Conservation (phyloP, 2,113 vertebrate species). For the Promerops cafer region DNA sequence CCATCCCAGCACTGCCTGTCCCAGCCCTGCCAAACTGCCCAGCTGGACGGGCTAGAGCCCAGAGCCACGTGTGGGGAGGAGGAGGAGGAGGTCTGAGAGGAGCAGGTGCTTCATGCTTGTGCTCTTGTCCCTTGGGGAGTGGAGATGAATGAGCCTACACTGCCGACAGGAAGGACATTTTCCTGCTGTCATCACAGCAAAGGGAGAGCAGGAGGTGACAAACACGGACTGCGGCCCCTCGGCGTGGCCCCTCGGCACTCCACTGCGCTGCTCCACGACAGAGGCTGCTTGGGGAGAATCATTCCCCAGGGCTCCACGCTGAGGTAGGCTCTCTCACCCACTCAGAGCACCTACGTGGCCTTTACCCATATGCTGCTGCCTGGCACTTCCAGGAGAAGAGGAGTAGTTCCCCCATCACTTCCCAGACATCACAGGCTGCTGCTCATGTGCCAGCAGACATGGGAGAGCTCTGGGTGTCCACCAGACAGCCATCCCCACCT, state of each 20-base stretch:
- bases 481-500: not conserved
- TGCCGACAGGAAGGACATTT: fast-evolving
- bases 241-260: not conserved
- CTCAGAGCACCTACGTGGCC: not conserved
- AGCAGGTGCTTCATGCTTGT: not conserved
- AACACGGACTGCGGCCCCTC: not conserved
- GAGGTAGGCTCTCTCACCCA: not conserved
- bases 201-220: not conserved
- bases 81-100: fast-evolving
- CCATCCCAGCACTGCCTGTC: not conserved
- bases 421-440: not conserved
- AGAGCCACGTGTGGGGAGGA: not conserved
- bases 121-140: not conserved
- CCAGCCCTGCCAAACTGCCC: not conserved
- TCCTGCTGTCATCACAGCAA: not conserved
- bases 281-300: not conserved
- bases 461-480: not conserved
- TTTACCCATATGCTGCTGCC: not conserved
- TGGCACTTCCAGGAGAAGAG: not conserved
- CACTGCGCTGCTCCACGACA: not conserved
- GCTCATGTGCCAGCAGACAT: not conserved
- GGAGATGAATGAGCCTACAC: not conserved
- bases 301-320: not conserved
- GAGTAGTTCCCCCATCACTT: not conserved
- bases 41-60: not conserved